Evolutionary conservation across 1,140 invertebrate species (phyloP), one percentile per base, ranked within the genome.

Genomic region (Odontomachus brunneus): DNA sequence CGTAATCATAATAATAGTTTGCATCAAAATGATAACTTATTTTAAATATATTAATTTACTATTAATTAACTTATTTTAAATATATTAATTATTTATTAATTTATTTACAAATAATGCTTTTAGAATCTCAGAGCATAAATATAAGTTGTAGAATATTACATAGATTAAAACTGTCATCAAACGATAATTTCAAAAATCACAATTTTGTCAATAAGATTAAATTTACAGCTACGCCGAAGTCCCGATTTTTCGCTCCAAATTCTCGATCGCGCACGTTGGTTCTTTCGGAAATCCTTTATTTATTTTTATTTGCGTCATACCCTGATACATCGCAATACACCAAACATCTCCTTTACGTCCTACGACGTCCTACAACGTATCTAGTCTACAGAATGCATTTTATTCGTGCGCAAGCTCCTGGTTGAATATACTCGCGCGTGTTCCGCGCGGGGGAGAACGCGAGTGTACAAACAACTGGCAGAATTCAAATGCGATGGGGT

Each of bases 401-500:
- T 33, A 80, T 14, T 71, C 38, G 49, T 44, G 9, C 22, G 29
- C 59, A 59, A 7, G n/a, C 22, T 63, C 63, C n/a, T 12, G n/a
- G 14, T 26, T 48, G 51, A 57, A 62, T 59, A 86, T 75, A 86
- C 26, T 51, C 60, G 63, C 51, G 73, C 72, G 62, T 51, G 75
- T 65, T 86, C 51, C 48, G 29, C 22, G 33, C 33, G 63, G 33
- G 69, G 49, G 38, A 38, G 48, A 33, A 75, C 67, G 19, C 62
- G 60, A 33, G 29, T 48, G 22, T 7, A 57, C 87, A 85, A 89
- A 86, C 60, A 89, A 67, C 55, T 55, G 44, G 17, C 24, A 38
- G 83, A 60, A 88, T 88, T 84, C 85, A 82, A 88, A 87, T 87
- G 66, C 55, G 53, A 60, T 66, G 82, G 59, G 82, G 69, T 66